Conservation (phyloP, 2,797 vertebrate species). For the Gastrophryne carolinensis region DNA sequence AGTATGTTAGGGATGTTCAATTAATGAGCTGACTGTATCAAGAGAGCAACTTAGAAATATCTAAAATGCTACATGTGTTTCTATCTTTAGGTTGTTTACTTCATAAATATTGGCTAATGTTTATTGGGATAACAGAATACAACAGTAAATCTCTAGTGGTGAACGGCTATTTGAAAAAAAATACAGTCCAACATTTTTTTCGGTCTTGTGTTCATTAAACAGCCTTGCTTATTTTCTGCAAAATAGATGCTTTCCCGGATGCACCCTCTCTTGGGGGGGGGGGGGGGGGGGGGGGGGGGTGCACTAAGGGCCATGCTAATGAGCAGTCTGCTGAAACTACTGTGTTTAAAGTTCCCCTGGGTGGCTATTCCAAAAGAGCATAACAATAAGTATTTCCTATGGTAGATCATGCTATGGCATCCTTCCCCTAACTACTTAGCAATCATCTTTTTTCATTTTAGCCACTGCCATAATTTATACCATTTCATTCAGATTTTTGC, state of each 20-base stretch:
- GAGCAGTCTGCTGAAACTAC: conserved; percentile 27
- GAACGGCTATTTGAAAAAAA: too few species aligned
- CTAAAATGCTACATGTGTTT: too few species aligned
- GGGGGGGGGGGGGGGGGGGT: neutral
- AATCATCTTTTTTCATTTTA: conserved; percentile 16
- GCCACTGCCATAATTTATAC: neutral
- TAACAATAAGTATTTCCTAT: conserved; percentile 33
- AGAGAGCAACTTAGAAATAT: too few species aligned
- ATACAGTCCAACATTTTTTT: too few species aligned
- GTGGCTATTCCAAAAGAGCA: conserved; percentile 43
- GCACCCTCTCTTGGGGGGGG: neutral
- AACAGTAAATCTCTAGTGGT: too few species aligned
- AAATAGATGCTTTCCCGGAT: conserved; percentile 8
- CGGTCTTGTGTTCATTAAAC: conserved; percentile 10
- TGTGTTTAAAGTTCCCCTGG: conserved; percentile 16
- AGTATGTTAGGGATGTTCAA: too few species aligned
- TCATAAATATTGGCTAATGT: too few species aligned
- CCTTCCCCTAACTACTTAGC: neutral
- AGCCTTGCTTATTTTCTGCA: neutral
- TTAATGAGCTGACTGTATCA: too few species aligned
- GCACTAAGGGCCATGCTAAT: conserved; percentile 33
- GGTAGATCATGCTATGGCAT: neutral
- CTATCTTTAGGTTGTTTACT: too few species aligned
- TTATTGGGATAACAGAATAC: too few species aligned
- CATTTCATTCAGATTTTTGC: too few species aligned